A percentile compares a stretch with the other conserved stretches of the same genome.
Evolutionary conservation across 2,888 invertebrate genomes (phyloP).

Genomic region (Chaetoderma sp.): DNA sequence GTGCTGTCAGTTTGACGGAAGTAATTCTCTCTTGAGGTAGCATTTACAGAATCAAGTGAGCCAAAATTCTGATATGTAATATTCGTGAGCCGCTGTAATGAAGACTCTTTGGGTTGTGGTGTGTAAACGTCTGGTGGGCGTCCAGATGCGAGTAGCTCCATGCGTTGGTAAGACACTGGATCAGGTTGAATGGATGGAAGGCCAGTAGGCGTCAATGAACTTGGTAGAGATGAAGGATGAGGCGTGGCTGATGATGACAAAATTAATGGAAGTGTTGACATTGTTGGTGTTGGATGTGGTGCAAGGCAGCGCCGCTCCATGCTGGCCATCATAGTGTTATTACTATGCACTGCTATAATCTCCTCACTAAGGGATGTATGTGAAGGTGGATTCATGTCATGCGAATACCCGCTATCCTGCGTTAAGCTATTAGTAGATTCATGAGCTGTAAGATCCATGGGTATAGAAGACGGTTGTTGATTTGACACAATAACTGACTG

Average conservation of each 20-base stretch:
- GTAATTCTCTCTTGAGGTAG: slow-evolving; percentile 33
- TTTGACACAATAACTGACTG: too few species aligned
- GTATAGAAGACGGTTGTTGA: too few species aligned
- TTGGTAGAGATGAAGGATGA: too few species aligned
- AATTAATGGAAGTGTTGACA: slow-evolving; percentile 38
- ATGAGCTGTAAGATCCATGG: too few species aligned
- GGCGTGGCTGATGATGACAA: slow-evolving; percentile 45
- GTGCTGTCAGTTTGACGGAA: slow-evolving; percentile 36
- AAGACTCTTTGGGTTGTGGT: slow-evolving; percentile 4
- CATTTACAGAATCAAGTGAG: slow-evolving; percentile 31
- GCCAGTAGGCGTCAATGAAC: too few species aligned
- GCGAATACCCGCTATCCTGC: too few species aligned
- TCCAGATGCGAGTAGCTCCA: slow-evolving; percentile 51
- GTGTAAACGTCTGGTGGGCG: slow-evolving; percentile 39
- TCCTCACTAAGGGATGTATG: too few species aligned
- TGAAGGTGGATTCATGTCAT: too few species aligned
- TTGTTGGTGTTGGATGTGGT: too few species aligned
- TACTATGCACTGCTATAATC: too few species aligned
- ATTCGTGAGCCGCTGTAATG: neutral
- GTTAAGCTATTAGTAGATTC: too few species aligned
- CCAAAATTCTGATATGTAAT: slow-evolving; percentile 12
- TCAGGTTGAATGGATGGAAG: slow-evolving; percentile 1
- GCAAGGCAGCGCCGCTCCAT: slow-evolving; percentile 5
- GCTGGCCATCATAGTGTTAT: too few species aligned
- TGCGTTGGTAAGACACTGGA: slow-evolving; percentile 51